Base-by-base conservation (phyloP, 2,113 vertebrate genomes). In the Aleadryas rufinucha region DNA sequence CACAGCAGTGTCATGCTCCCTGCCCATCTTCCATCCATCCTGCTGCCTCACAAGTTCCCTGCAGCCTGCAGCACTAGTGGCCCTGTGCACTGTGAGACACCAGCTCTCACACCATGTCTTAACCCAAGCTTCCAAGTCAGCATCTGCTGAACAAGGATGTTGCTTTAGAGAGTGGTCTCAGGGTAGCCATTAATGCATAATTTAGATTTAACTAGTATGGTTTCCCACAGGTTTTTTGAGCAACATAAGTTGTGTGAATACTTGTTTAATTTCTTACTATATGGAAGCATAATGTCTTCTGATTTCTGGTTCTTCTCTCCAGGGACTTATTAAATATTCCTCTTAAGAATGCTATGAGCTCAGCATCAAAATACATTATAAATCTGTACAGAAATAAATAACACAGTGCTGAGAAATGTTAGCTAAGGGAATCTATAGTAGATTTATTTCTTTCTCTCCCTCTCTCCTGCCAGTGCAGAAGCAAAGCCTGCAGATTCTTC, bases 311-410 rank as follows among this genome's bases (percentile, higher is more conserved):
- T 87, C 59, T 72, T 89, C 60, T 93, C 81, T 84, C 78, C 69
- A 60, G 56, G 9, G 74, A 31, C 28, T 94, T 91, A 82, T 81
- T 89, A 81, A 78, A 75, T 91, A 87, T 71, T 76, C 39, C 33
- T 81, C 95, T 97, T 57, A 84, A 70, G 56, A 87, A 91, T 74
- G 11, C 57, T 84, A 91, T 33, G n/a, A 87, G 31, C 27, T 95
- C 65, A 87, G 75, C 53, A 83, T 86, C 71, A 83, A 94, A 88
- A 70, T 76, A 89, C 26, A 21, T 88, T 72, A 77, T 88, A 88
- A 68, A 88, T 90, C 75, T 72, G 33, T 22, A 59, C 27, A 50
- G 19, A 80, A 78, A 76, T 85, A 94, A 87, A 95, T 93, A 89
- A 91, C 86, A 71, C 44, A 50, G 49, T n/a, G 35, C 37, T 6